A percentile compares a stretch with the other conserved stretches of the same genome.
Evolutionary conservation across 2,797 vertebrate species (phyloP).

Genomic region (Rousettus madagascariensis): DNA sequence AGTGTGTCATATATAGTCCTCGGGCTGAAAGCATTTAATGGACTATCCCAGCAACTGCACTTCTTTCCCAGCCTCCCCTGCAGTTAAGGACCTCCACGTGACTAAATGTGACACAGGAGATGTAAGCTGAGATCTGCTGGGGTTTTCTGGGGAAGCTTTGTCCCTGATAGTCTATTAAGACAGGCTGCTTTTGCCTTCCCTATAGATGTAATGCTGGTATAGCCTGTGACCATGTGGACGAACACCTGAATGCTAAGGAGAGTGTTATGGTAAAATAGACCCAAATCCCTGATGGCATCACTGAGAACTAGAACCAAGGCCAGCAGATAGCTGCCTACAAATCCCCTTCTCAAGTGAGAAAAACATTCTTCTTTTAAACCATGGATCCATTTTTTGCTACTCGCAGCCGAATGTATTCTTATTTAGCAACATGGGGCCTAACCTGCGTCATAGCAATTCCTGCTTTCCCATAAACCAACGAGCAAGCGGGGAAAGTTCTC

Average conservation of each 20-base stretch:
- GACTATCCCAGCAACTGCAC: background rate
- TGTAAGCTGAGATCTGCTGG: background rate
- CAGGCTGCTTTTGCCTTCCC: background rate
- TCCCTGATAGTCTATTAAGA: background rate
- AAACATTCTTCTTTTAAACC: background rate
- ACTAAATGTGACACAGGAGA: background rate
- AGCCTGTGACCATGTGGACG: background rate
- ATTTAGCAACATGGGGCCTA: background rate
- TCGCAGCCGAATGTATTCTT: background rate
- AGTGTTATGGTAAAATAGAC: background rate
- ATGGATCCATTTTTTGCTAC: background rate
- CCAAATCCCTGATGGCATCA: no score
- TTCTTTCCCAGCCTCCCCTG: background rate
- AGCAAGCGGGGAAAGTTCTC: background rate
- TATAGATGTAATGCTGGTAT: background rate
- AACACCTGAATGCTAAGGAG: background rate
- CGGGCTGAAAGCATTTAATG: background rate
- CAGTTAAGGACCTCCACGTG: background rate
- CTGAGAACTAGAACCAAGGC: background rate
- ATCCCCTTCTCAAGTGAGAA: background rate
- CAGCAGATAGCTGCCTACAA: background rate
- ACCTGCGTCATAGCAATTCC: background rate
- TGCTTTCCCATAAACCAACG: background rate
- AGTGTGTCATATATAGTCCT: background rate
- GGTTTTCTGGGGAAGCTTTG: background rate